Base-by-base conservation (phyloP, 1,140 invertebrate species). In the Zaprionus ornatus region DNA sequence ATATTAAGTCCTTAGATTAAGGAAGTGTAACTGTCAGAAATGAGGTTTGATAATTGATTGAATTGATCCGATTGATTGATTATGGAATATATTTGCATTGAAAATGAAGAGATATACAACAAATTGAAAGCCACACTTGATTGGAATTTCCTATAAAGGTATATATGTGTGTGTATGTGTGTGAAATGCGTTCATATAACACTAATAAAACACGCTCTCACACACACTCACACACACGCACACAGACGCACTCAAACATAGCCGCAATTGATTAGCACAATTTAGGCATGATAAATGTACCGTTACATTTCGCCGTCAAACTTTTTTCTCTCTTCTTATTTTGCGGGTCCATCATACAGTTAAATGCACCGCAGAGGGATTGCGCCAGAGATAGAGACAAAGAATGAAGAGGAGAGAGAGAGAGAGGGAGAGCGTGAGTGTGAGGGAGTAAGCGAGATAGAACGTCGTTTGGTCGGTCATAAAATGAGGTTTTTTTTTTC, bases 211-310 rank as follows among this genome's bases (percentile, higher is more conserved):
- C n/a, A 4, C 5, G 15, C 23, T 29, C 21, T 7, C 19, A 64
- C 7, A 64, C 19, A 13, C 21, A 40, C 23, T 35, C n/a, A 45
- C 12, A n/a, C 29, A n/a, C 1, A 40, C 15, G 40, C 13, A 21
- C 17, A 19, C 29, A 45, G 15, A 4, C 25, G 21, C 27, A 35
- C 37, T 23, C 9, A 21, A 25, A 45, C 37, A 66, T 67, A 69
- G 79, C 67, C 65, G 55, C 81, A 83, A 77, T 79, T 83, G 81
- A 83, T 83, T 84, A 80, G 74, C 82, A 67, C 77, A 67, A 65
- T 83, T 83, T 84, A 62, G 83, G 59, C 77, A 74, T 79, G 74
- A 80, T 78, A 84, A 84, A 83, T 83, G 81, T 67, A 57, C 50
- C 61, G 62, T 69, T 69, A 72, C 55, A 66, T 57, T 67, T 27